Evolutionary conservation across 2,888 invertebrate genomes (phyloP).

Genomic region (Abscondita cerata): DNA sequence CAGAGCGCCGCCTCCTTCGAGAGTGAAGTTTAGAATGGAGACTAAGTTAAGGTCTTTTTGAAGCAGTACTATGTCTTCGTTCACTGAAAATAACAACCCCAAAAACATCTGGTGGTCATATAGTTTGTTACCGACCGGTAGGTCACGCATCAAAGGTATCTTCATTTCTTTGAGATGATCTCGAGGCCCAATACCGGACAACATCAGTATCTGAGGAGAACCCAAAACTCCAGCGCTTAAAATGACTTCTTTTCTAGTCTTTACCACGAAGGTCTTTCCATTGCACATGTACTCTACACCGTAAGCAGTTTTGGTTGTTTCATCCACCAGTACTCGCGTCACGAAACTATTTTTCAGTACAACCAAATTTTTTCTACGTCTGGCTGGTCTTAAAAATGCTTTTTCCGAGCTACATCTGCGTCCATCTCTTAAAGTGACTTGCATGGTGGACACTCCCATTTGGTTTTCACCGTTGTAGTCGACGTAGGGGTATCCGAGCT

Average conservation of each 20-base stretch:
- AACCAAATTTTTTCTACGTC: constrained; percentile 79
- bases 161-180: constrained; percentile 75
- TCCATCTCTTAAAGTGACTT: constrained; percentile 79
- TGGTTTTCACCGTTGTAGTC: constrained; percentile 85
- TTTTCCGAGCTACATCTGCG: constrained; percentile 88
- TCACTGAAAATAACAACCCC: constrained; percentile 81
- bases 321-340: constrained; percentile 71
- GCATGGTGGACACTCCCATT: constrained; percentile 87
- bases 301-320: constrained; percentile 71
- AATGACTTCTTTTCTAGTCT: constrained; percentile 81
- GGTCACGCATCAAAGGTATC: constrained; percentile 76
- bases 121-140: constrained; percentile 82
- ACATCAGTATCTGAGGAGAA: constrained; percentile 88
- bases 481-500: constrained; percentile 75
- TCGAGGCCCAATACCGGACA: constrained; percentile 86
- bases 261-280: constrained; percentile 69
- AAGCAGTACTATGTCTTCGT: constrained; percentile 81
- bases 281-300: constrained; percentile 78
- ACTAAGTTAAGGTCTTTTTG: constrained; percentile 81
- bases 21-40: constrained; percentile 77
- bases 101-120: constrained; percentile 91
- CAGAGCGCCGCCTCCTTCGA: constrained; percentile 86
- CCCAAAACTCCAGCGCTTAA: constrained; percentile 88
- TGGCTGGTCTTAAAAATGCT: constrained; percentile 84
- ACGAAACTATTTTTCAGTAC: constrained; percentile 80